Evolutionary conservation across 2,113 vertebrate species (phyloP), one percentile per base, ranked within the genome.

Genomic region (Neoarius graeffei): DNA sequence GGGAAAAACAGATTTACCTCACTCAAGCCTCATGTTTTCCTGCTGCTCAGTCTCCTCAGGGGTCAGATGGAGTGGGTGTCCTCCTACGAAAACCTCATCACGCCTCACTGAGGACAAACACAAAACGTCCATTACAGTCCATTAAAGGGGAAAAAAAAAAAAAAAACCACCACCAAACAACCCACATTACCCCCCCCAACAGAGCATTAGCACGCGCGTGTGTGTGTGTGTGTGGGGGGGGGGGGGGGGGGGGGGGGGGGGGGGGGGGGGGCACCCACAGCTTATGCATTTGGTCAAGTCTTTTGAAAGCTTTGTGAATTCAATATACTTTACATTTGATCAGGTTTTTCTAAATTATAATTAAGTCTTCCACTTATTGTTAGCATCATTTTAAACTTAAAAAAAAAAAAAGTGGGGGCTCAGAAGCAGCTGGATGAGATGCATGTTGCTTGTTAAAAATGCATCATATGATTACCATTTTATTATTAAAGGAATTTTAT

Each of bases 1-100:
- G 7, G 62, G 10, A 83, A 42, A 83, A 73, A 77, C 15, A 25
- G 48, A 23, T 66, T 7, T 92, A 92, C 91, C 90, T 92, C 81
- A 92, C 88, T 83, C 84, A 83, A 81, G 88, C 88, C 48, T 90
- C 90, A 90, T 91, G 73, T 85, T 77, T 57, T 84, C 84, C 83
- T 50, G 60, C 35, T 54, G 81, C 17, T 60, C 81, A 50, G 77
- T 25, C 27, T 64, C 86, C 84, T 82, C 81, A 57, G 71, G 80
- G 83, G 84, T 88, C 79, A 83, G 84, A 88, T 83, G 82, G 64
- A 30, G 80, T 54, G 57, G 59, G 50, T 3, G 42, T 81, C 76
- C 42, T 84, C 60, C 74, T 85, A 83, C 80, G 83, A 60, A 67
- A 84, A 85, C 52, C 30, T 66, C 87, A 89, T 89, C 84, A 35